phyloP scores from a whole-genome alignment of 1,140 invertebrate species.

The Medauroidea extradentata region DNA sequence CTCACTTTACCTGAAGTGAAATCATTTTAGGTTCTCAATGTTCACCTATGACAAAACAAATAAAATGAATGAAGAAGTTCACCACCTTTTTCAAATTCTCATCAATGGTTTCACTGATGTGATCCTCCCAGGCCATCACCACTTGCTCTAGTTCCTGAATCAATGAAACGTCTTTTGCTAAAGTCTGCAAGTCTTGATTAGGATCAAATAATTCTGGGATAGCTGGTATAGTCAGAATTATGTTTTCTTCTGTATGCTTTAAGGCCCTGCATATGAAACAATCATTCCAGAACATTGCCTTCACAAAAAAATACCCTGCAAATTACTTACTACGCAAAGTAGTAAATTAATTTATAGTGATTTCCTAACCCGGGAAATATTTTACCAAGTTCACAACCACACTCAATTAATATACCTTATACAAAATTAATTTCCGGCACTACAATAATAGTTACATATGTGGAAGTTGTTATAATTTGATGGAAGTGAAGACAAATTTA shows the following conservation, averaged over 20 bases:
- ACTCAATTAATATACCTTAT: background rate
- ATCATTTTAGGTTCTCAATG: background rate
- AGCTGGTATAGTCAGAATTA: conserved; percentile 57
- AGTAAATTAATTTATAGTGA: background rate
- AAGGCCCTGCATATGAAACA: conserved; percentile 49
- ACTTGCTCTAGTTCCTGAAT: conserved; percentile 57
- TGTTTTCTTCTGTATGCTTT: conserved; percentile 61
- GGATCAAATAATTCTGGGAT: conserved; percentile 47
- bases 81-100: conserved; percentile 49
- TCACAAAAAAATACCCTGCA: too few relatives aligned
- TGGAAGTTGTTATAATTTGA: too few relatives aligned
- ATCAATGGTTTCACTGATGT: conserved; percentile 54
- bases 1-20: background rate
- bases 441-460: too few relatives aligned
- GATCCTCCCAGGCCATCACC: conserved; percentile 57
- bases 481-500: too few relatives aligned
- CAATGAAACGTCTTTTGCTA: conserved; percentile 47
- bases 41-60: background rate
- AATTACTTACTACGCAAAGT: background rate
- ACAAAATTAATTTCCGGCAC: background rate
- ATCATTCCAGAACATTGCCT: too few relatives aligned
- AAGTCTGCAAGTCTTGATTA: conserved; percentile 42
- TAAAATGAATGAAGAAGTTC: background rate
- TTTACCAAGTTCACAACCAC: background rate
- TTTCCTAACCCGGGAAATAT: background rate